phyloP scores from a whole-genome alignment of 1,140 invertebrate genomes.

The Dinoponera quadriceps region DNA sequence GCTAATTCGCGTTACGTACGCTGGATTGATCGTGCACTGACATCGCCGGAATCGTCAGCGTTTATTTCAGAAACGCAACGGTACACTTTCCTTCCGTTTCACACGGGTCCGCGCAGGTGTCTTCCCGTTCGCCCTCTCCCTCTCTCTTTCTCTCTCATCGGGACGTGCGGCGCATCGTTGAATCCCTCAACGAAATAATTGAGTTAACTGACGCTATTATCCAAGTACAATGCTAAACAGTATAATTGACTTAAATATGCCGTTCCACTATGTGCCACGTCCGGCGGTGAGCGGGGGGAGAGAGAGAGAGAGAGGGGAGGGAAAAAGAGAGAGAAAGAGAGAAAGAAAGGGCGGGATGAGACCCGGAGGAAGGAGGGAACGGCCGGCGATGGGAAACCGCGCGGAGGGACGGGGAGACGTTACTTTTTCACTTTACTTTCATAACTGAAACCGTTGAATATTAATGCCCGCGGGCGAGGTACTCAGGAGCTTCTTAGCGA shows the following conservation, averaged over 20 bases:
- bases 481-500: conserved; percentile 77
- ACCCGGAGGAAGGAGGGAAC: conserved; percentile 49
- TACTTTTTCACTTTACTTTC: conserved; percentile 85
- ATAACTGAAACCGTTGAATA: conserved; percentile 85
- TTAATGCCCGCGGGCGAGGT: conserved; percentile 80
- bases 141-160: conserved; percentile 12
- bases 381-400: conserved; percentile 9
- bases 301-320: conserved; percentile 27
- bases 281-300: conserved; percentile 34
- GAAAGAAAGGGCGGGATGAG: conserved; percentile 14
- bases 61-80: no score
- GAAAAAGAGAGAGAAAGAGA: conserved; percentile 17
- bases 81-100: neutral
- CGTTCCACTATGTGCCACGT: conserved; percentile 60
- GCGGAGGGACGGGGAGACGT: conserved; percentile 68
- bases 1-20: no score
- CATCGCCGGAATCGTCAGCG: no score
- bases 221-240: conserved; percentile 80
- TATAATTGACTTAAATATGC: conserved; percentile 83
- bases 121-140: neutral
- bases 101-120: neutral
- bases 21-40: no score
- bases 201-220: conserved; percentile 78
- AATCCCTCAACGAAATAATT: conserved; percentile 73
- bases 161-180: conserved; percentile 62